Percentiles rank a stretch among this genome's conserved stretches.
These are phyloP conservation scores for Ivindomyrus marchei DNA, from an alignment of 2,113 vertebrate species.

Conservation along the genomic window DNA sequence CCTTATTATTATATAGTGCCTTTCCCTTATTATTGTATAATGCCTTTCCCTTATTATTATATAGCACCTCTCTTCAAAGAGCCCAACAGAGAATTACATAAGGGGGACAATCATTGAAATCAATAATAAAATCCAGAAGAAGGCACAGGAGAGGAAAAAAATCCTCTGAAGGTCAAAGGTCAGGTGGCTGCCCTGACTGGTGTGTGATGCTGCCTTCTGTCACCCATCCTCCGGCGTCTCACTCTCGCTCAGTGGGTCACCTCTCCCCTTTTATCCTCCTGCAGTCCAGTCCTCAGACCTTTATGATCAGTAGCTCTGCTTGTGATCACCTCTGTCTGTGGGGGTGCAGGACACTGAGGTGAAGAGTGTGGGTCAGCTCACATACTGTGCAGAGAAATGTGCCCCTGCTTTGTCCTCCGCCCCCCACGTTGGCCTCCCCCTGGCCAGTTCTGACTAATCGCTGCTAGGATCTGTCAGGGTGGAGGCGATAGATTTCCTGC, in stretches of 20 bases:
- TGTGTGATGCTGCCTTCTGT: background rate
- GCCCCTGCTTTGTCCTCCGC: background rate
- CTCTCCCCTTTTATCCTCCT: background rate
- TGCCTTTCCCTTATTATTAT: too few species aligned
- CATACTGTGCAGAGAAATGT: background rate
- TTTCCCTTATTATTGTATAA: too few species aligned
- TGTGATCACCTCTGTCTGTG: background rate
- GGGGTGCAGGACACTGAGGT: background rate
- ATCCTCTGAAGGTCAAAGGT: background rate
- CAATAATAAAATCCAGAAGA: background rate
- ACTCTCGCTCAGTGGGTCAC: background rate
- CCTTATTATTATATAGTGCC: too few species aligned
- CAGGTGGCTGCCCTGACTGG: background rate
- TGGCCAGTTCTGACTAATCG: conserved; percentile 7
- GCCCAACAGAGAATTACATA: background rate
- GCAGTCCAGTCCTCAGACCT: background rate
- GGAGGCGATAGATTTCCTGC: background rate
- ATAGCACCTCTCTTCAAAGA: background rate
- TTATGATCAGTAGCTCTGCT: background rate
- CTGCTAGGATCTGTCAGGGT: background rate
- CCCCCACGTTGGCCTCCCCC: background rate
- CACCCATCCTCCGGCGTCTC: background rate
- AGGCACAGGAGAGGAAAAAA: background rate
- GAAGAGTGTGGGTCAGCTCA: background rate
- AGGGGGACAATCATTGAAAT: background rate